phyloP scores from a whole-genome alignment of 2,888 invertebrate species.

The Lepidochrysops patricia region DNA sequence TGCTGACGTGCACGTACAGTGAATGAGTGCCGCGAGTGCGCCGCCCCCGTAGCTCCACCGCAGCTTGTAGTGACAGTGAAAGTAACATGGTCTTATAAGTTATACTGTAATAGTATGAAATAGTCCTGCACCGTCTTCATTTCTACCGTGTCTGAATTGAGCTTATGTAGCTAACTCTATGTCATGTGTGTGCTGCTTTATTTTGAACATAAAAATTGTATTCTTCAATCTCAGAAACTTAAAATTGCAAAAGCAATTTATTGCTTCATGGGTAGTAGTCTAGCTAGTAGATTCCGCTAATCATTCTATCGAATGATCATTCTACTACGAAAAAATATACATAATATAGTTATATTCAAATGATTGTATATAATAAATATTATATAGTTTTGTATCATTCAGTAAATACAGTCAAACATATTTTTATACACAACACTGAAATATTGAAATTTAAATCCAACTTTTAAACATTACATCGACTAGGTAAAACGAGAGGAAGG shows the following conservation, averaged over 20 bases:
- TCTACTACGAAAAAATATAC: background rate
- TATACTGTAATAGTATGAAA: too few relatives aligned
- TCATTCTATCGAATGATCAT: background rate
- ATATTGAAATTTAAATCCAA: too few relatives aligned
- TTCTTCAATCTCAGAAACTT: background rate
- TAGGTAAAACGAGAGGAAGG: background rate
- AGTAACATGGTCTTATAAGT: too few relatives aligned
- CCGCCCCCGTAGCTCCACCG: background rate
- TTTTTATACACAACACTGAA: background rate
- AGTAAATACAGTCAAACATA: background rate
- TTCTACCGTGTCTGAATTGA: background rate
- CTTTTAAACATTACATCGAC: too few relatives aligned
- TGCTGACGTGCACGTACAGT: conserved; percentile 48
- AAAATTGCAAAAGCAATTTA: too few relatives aligned
- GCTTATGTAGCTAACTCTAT: background rate
- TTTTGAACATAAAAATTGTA: background rate
- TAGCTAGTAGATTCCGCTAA: background rate
- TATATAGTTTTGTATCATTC: background rate
- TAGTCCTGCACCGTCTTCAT: background rate
- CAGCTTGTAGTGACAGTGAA: background rate
- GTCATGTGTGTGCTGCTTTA: background rate
- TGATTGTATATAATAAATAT: background rate
- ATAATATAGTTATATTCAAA: background rate
- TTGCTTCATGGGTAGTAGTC: too few relatives aligned
- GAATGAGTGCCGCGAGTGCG: conserved; percentile 39